phyloP scores from a whole-genome alignment of 2,113 vertebrate species.

The Calcarius ornatus region DNA sequence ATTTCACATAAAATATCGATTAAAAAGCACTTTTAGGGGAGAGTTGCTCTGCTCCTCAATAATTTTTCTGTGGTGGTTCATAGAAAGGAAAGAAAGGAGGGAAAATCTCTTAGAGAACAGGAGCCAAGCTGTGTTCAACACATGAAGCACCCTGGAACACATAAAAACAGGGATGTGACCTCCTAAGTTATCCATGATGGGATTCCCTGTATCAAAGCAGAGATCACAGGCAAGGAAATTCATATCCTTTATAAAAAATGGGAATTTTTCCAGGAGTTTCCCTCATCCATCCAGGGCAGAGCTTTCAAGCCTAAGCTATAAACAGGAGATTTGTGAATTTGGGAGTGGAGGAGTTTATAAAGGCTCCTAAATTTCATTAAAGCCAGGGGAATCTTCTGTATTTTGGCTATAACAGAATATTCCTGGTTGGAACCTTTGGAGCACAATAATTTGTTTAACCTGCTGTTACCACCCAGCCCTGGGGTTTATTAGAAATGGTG shows the following conservation, averaged over 20 bases:
- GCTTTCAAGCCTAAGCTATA: neutral
- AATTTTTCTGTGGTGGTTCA: neutral
- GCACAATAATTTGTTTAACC: neutral
- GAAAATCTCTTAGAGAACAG: neutral
- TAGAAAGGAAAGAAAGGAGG: neutral
- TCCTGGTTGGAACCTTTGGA: neutral
- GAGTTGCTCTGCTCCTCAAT: neutral
- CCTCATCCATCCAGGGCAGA: neutral
- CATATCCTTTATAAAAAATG: constrained; percentile 1
- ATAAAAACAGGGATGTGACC: neutral
- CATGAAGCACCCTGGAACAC: neutral
- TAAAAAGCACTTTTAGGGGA: neutral
- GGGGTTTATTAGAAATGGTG: neutral
- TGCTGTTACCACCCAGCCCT: neutral
- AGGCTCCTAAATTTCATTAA: neutral
- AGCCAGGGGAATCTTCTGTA: neutral
- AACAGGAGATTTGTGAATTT: neutral
- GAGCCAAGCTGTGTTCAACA: neutral
- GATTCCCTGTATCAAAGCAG: constrained; percentile 41
- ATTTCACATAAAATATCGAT: neutral
- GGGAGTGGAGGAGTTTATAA: neutral
- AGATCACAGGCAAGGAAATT: neutral
- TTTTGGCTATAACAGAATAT: neutral
- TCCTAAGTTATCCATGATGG: neutral
- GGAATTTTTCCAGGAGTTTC: neutral